A percentile compares a stretch with the other conserved stretches of the same genome.
These are phyloP conservation scores for Rhynchotus rufescens DNA, from an alignment of 2,797 vertebrate genomes.

Conservation along the genomic window DNA sequence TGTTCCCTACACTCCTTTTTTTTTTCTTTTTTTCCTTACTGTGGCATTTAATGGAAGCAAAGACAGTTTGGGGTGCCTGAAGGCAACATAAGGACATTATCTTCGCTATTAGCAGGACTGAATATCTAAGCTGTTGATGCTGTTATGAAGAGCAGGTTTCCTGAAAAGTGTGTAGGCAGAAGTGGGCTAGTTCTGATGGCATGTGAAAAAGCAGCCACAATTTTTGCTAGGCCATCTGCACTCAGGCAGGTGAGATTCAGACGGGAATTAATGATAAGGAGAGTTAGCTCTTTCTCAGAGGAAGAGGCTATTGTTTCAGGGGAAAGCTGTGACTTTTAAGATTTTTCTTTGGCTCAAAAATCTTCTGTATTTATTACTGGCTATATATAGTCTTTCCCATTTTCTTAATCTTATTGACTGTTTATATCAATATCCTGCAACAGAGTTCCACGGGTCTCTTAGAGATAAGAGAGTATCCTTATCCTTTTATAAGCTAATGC, in stretches of 20 bases:
- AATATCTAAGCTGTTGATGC: not conserved
- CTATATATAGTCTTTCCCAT: not conserved
- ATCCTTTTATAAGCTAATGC: slow-evolving; percentile 2
- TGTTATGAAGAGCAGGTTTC: not conserved
- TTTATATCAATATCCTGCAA: slow-evolving; percentile 1
- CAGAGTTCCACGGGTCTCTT: slow-evolving; percentile 8
- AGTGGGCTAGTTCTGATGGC: not conserved
- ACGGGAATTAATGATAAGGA: not conserved
- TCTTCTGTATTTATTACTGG: not conserved
- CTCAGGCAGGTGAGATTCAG: not conserved
- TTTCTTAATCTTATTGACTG: not conserved
- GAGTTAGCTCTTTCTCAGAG: not conserved
- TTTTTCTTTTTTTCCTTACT: slow-evolving; percentile 10
- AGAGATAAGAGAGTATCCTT: slow-evolving; percentile 3
- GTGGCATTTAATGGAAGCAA: not conserved
- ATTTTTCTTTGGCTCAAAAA: not conserved
- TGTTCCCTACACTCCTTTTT: not conserved
- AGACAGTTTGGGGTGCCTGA: not conserved
- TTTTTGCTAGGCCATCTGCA: not conserved
- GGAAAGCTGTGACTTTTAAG: not conserved
- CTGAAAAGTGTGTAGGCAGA: not conserved
- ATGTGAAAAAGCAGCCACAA: not conserved
- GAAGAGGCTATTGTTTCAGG: not conserved
- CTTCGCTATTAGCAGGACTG: not conserved
- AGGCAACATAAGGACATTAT: not conserved